Evolutionary conservation across 2,113 vertebrate genomes (phyloP).

Genomic region (Thryonomys swinderianus): DNA sequence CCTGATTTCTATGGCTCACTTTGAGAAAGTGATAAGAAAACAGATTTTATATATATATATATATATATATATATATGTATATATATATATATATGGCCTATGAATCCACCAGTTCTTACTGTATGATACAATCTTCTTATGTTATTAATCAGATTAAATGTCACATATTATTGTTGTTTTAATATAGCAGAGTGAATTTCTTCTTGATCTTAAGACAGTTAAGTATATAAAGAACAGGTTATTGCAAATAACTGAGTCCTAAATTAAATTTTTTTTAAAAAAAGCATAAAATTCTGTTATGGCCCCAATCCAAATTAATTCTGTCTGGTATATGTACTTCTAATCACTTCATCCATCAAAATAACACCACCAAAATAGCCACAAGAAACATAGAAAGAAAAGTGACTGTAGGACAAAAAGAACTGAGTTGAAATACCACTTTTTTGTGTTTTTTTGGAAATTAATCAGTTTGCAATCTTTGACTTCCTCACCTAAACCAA

Average conservation of each 20-base stretch:
- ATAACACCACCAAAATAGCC: background rate
- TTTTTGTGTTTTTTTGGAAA: background rate
- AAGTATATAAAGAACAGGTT: background rate
- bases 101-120: background rate
- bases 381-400: background rate
- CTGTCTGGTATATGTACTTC: background rate
- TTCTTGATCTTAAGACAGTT: background rate
- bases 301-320: background rate
- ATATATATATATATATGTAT: too few relatives aligned
- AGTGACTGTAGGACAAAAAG: background rate
- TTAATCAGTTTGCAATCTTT: background rate
- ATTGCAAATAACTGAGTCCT: background rate
- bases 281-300: background rate
- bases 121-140: background rate
- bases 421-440: background rate
- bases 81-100: too few relatives aligned
- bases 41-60: too few relatives aligned
- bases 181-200: background rate
- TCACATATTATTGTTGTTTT: background rate
- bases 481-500: background rate
- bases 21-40: background rate
- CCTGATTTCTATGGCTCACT: background rate
- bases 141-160: background rate
- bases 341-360: background rate
- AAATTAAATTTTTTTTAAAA: background rate